Base-by-base conservation (phyloP, 2,113 vertebrate genomes). In the Corvus moneduloides region DNA sequence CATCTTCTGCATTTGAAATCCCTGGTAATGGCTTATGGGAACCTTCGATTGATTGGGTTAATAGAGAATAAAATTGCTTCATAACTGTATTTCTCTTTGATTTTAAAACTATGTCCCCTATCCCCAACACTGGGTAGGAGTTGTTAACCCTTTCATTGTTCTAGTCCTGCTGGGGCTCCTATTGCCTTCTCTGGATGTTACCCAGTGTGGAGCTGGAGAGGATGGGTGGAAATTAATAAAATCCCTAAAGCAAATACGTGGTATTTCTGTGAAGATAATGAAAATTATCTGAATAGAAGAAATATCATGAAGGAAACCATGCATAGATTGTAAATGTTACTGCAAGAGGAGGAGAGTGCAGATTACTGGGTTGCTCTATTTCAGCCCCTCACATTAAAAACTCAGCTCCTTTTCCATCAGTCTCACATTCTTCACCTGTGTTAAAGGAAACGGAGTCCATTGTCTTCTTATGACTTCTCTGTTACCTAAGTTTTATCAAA, bases 61-160 rank as follows among this genome's bases (percentile, higher is more conserved):
- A 98, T 97, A 98, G 97, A 98, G 98, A 98, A 98, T 98, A 98
- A 98, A 98, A 98, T 98, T 98, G 97, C 96, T 97, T 98, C 91
- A 78, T 98, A 97, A 98, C 97, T 98, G 96, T 98, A 97, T 98
- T 98, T 98, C 96, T 84, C 74, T 97, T 95, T 94, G 94, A 97
- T 97, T 97, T 95, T 95, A 89, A 95, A 98, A 97, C 98, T 97
- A 98, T 98, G 97, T 96, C 92, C 93, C 84, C 26, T 68, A 51
- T 56, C 48, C 94, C 91, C 78, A 93, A 97, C 84, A 83, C 61
- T 64, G 94, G 88, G 75, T 80, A 95, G 37, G 39, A 84, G 62
- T 4, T 75, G 39, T 95, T 94, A 94, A 95, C 79, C 41, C 54
- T 79, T 93, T 75, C 35, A 49, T 72, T 78, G 16, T 56, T 78